Percentiles rank a stretch among this genome's conserved stretches.
phyloP scores from a whole-genome alignment of 1,140 invertebrate genomes.

The Monomorium pharaonis region DNA sequence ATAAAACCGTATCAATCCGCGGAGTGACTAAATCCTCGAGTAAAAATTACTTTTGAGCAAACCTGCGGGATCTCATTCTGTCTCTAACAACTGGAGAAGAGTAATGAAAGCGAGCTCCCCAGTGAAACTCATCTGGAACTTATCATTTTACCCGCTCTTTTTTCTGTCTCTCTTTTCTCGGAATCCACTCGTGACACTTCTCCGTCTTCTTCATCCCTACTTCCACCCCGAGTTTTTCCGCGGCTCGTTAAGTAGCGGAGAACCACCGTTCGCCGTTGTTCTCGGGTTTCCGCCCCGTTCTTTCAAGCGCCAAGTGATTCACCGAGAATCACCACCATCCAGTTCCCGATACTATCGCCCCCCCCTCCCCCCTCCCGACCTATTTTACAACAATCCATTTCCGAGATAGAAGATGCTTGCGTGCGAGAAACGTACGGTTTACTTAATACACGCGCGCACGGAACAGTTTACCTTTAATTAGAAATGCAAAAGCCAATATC shows the following conservation, averaged over 20 bases:
- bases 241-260: constrained; percentile 58
- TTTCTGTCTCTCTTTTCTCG: background rate
- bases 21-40: constrained; percentile 20
- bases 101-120: constrained; percentile 47
- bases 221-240: constrained; percentile 41
- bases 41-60: constrained; percentile 22
- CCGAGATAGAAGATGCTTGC: background rate
- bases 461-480: constrained; percentile 29
- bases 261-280: background rate
- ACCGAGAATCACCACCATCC: constrained; percentile 30
- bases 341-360: constrained; percentile 26
- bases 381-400: constrained; percentile 72
- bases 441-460: background rate
- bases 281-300: background rate
- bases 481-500: background rate
- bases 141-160: constrained; percentile 34
- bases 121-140: constrained; percentile 43
- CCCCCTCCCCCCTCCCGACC: background rate
- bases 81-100: constrained; percentile 27
- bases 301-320: constrained; percentile 39
- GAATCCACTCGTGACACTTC: constrained; percentile 60
- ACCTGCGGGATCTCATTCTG: background rate
- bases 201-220: constrained; percentile 34
- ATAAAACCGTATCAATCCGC: constrained; percentile 11
- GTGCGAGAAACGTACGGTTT: background rate